A percentile compares a stretch with the other conserved stretches of the same genome.
Evolutionary conservation across 2,888 invertebrate genomes (phyloP).

Genomic region (Chloroclysta siterata): DNA sequence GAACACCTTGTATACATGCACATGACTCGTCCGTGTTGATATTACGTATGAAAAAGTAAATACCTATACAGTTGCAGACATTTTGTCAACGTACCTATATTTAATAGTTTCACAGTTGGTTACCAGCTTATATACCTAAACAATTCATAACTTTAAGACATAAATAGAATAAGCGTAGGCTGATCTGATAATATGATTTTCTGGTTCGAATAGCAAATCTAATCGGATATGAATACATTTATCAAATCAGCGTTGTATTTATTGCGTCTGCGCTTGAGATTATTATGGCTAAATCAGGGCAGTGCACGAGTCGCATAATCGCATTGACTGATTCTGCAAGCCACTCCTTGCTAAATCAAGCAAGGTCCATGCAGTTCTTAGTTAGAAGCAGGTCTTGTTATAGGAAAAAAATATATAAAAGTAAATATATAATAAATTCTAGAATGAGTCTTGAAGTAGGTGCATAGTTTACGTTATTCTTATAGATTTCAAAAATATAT

Average conservation of each 20-base stretch:
- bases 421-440: too few species aligned
- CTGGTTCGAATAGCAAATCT: slow-evolving; percentile 65
- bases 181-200: slow-evolving; percentile 58
- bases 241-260: slow-evolving; percentile 62
- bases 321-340: slow-evolving; percentile 46
- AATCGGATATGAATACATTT: slow-evolving; percentile 68
- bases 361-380: background rate
- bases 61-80: too few species aligned
- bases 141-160: background rate
- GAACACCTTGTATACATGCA: too few species aligned
- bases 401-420: too few species aligned
- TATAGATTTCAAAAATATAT: too few species aligned
- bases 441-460: too few species aligned
- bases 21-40: too few species aligned
- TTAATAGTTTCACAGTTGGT: background rate
- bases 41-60: too few species aligned
- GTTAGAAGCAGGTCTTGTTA: background rate
- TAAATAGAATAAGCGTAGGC: slow-evolving; percentile 52
- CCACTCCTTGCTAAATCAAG: slow-evolving; percentile 18
- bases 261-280: slow-evolving; percentile 52
- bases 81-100: too few species aligned
- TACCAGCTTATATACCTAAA: background rate
- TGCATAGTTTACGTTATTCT: too few species aligned
- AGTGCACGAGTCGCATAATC: slow-evolving; percentile 22
- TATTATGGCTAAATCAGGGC: slow-evolving; percentile 45